Percentiles rank a stretch among this genome's conserved stretches.
phyloP scores from a whole-genome alignment of 2,797 vertebrate species.

The Aselliscus stoliczkanus region DNA sequence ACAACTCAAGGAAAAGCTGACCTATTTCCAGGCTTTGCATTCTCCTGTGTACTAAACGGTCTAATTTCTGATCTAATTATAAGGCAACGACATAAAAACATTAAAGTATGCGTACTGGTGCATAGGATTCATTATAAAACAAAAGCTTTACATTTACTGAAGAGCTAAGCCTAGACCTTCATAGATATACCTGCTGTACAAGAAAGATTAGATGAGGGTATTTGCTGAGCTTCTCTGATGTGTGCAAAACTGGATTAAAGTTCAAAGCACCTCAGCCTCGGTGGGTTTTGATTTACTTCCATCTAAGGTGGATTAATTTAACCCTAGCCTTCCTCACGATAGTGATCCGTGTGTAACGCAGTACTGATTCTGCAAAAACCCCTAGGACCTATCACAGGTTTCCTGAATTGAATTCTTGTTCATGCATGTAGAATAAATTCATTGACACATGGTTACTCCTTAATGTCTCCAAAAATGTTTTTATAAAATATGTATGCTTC shows the following conservation, averaged over 20 bases:
- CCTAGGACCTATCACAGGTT: not conserved
- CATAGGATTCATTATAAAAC: slow-evolving; percentile 17
- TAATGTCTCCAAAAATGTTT: not conserved
- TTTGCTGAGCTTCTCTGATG: not conserved
- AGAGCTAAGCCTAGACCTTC: not conserved
- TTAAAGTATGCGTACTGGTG: slow-evolving; percentile 48
- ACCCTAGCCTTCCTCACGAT: not conserved
- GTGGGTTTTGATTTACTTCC: slow-evolving; percentile 38
- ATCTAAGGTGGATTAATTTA: slow-evolving; percentile 33
- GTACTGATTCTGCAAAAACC: not conserved
- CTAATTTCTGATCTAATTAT: slow-evolving; percentile 28
- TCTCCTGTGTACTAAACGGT: not conserved
- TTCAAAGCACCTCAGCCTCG: not conserved
- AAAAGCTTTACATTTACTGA: not conserved
- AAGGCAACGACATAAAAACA: slow-evolving; percentile 40
- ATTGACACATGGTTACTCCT: not conserved
- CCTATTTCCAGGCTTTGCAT: not conserved
- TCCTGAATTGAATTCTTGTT: not conserved
- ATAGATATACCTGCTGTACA: not conserved
- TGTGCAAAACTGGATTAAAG: not conserved
- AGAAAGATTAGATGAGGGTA: not conserved
- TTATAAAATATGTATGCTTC: not conserved
- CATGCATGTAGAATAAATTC: not conserved
- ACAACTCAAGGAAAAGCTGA: not conserved
- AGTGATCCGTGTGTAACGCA: not conserved